Conservation (phyloP, 2,888 invertebrate genomes). For the Ophraella communa region DNA sequence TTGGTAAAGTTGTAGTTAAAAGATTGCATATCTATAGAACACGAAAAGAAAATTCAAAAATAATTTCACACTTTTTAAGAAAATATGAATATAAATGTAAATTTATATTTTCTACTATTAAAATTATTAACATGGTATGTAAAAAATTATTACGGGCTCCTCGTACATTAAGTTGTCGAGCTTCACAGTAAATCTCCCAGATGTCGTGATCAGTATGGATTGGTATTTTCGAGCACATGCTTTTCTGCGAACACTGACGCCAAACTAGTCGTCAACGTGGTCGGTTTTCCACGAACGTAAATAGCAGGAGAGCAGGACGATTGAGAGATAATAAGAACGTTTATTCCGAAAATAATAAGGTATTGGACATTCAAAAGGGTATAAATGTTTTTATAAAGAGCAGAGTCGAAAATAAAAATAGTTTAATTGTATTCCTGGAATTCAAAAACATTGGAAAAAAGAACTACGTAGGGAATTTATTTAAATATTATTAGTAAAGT, state of each 20-base stretch:
- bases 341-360: neutral
- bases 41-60: too few species aligned
- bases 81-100: too few species aligned
- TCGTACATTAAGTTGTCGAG: neutral
- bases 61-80: too few species aligned
- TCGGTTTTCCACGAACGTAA: conserved; percentile 49
- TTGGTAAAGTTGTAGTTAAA: too few species aligned
- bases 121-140: too few species aligned
- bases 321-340: neutral
- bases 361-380: neutral
- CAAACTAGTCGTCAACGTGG: conserved; percentile 47
- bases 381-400: neutral
- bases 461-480: too few species aligned
- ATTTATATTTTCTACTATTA: too few species aligned
- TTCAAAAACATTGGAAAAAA: too few species aligned
- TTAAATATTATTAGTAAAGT: too few species aligned
- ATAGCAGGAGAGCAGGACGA: conserved; percentile 42
- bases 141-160: neutral
- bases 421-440: too few species aligned
- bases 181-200: conserved; percentile 14
- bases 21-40: too few species aligned
- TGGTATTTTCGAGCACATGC: conserved; percentile 15
- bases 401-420: neutral
- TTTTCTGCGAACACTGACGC: neutral
- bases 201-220: conserved; percentile 20